Evolutionary conservation across 1,140 invertebrate genomes (phyloP).

Genomic region (Hyposmocoma kahamanoa): DNA sequence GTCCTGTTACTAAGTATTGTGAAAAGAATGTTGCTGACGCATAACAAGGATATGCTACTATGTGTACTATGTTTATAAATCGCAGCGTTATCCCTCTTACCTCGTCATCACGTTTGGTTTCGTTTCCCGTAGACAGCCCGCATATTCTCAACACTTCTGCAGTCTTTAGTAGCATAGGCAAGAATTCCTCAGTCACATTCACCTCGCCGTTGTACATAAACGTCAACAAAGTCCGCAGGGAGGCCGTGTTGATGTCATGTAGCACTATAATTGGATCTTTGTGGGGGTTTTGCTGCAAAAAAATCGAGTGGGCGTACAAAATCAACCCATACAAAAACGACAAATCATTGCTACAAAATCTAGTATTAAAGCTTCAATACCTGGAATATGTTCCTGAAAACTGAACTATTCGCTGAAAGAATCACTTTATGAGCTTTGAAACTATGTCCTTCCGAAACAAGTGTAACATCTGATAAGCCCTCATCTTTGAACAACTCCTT

Average conservation of each 20-base stretch:
- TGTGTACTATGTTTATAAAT: conserved; percentile 1
- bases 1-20: no score
- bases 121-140: conserved; percentile 74
- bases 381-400: conserved; percentile 81
- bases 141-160: conserved; percentile 78
- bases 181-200: conserved; percentile 78
- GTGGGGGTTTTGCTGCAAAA: conserved; percentile 77
- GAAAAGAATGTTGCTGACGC: no score
- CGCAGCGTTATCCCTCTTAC: conserved; percentile 27
- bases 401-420: conserved; percentile 81
- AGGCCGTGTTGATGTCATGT: conserved; percentile 77
- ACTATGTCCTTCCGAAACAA: conserved; percentile 80
- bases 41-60: no score
- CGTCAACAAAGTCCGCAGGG: conserved; percentile 75
- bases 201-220: conserved; percentile 82
- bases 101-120: conserved; percentile 43
- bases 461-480: conserved; percentile 80
- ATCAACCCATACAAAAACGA: not conserved
- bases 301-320: conserved; percentile 44
- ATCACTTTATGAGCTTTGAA: conserved; percentile 83
- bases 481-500: conserved; percentile 79
- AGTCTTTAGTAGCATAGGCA: conserved; percentile 76
- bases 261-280: conserved; percentile 81
- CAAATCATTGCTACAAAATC: not conserved
- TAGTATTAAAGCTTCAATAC: conserved; percentile 41